Evolutionary conservation across 2,797 vertebrate species (phyloP).

Genomic region (Clarias laeviceps): DNA sequence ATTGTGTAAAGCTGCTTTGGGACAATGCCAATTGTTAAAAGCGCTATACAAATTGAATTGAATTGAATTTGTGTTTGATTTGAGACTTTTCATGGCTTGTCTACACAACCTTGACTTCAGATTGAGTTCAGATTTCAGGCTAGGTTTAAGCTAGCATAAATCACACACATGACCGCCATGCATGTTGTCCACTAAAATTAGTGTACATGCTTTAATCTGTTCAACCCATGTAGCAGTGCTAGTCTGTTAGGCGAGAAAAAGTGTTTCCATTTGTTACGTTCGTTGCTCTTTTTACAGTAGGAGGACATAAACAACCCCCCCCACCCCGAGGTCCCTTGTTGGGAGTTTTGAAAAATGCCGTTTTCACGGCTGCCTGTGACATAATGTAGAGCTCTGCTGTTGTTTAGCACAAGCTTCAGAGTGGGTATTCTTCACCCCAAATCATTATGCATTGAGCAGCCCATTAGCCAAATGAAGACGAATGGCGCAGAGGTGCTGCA

Average conservation of each 20-base stretch:
- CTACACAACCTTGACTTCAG: not conserved
- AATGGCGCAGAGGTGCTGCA: constrained; percentile 66
- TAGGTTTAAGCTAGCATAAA: not conserved
- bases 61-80: not conserved
- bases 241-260: constrained; percentile 28
- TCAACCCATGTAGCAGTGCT: constrained; percentile 9
- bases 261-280: constrained; percentile 41
- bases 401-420: constrained; percentile 74
- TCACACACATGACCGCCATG: constrained; percentile 31
- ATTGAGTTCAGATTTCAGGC: not conserved
- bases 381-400: constrained; percentile 65
- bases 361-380: constrained; percentile 59
- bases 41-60: no score
- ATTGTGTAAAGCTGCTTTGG: no score
- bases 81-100: not conserved
- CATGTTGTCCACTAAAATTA: constrained; percentile 15
- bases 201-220: constrained; percentile 13
- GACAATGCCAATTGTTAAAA: no score
- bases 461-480: constrained; percentile 82
- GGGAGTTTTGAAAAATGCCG: constrained; percentile 73
- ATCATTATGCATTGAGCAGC: constrained; percentile 84
- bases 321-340: constrained; percentile 51
- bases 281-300: constrained; percentile 16
- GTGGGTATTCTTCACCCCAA: constrained; percentile 76
- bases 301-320: constrained; percentile 14